Conservation (phyloP, 1,140 invertebrate genomes). For the Zophobas atratus region DNA sequence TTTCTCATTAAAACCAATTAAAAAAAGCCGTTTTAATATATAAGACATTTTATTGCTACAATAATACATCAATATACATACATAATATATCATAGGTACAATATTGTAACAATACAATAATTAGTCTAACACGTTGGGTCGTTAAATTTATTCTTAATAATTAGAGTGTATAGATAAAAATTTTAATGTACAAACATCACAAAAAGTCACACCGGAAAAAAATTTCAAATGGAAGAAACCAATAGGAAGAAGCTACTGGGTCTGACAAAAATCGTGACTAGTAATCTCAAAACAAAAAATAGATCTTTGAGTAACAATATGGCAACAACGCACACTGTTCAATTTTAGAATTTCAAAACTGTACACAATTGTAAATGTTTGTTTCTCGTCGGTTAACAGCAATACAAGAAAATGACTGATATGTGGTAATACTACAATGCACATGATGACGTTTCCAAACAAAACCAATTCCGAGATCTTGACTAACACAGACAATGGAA, state of each 20-base stretch:
- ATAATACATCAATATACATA: constrained; percentile 47
- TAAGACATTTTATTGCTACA: constrained; percentile 48
- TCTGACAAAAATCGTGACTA: constrained; percentile 22
- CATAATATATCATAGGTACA: constrained; percentile 15
- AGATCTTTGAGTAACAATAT: constrained; percentile 18
- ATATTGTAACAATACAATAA: constrained; percentile 49
- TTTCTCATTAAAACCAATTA: no score
- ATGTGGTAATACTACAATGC: constrained; percentile 12
- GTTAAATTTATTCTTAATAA: constrained; percentile 27
- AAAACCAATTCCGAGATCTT: constrained; percentile 23
- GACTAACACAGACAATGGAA: constrained; percentile 27
- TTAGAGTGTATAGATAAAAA: constrained; percentile 34
- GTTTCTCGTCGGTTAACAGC: background rate
- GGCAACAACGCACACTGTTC: constrained; percentile 10
- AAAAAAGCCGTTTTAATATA: background rate
- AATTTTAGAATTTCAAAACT: constrained; percentile 8
- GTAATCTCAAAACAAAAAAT: constrained; percentile 11
- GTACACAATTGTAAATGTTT: background rate
- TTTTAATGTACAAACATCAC: constrained; percentile 49
- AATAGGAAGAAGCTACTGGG: constrained; percentile 35
- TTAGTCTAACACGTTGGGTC: constrained; percentile 45
- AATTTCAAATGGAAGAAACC: constrained; percentile 26
- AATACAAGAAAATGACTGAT: constrained; percentile 16
- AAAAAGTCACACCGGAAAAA: constrained; percentile 16
- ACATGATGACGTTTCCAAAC: constrained; percentile 17